Evolutionary conservation across 2,113 vertebrate species (phyloP).

Genomic region (Nothoprocta perdicaria): DNA sequence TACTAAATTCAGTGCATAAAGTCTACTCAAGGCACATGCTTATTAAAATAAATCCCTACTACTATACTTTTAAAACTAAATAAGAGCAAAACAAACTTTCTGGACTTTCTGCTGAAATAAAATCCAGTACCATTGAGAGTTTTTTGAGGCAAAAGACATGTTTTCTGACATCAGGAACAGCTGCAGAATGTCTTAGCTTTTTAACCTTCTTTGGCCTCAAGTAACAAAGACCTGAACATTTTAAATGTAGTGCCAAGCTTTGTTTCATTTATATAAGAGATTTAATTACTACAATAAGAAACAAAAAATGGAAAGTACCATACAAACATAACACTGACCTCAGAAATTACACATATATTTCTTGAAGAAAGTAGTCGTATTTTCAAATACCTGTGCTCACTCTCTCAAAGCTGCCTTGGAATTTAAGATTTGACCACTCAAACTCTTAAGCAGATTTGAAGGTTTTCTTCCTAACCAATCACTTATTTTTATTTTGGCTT

Average conservation of each 20-base stretch:
- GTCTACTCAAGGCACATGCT: background rate
- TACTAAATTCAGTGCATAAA: background rate
- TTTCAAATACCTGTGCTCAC: background rate
- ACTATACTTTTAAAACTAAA: background rate
- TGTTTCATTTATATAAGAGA: background rate
- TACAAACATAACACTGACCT: background rate
- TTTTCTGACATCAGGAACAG: background rate
- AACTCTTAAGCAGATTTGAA: background rate
- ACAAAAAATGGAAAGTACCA: background rate
- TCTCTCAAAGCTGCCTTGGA: background rate
- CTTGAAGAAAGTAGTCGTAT: fast-evolving
- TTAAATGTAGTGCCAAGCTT: background rate
- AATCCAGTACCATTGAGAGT: background rate
- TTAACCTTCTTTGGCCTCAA: background rate
- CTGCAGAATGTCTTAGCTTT: background rate
- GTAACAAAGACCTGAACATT: background rate
- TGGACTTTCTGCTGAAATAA: background rate
- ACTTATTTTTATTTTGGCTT: background rate
- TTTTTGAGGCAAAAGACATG: background rate
- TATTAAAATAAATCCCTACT: background rate
- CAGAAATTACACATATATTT: background rate
- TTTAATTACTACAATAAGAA: background rate
- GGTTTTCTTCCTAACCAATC: background rate
- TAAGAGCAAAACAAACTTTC: background rate
- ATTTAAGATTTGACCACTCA: background rate